Conservation (phyloP, 2,888 invertebrate species). For the Itoplectis maculator region DNA sequence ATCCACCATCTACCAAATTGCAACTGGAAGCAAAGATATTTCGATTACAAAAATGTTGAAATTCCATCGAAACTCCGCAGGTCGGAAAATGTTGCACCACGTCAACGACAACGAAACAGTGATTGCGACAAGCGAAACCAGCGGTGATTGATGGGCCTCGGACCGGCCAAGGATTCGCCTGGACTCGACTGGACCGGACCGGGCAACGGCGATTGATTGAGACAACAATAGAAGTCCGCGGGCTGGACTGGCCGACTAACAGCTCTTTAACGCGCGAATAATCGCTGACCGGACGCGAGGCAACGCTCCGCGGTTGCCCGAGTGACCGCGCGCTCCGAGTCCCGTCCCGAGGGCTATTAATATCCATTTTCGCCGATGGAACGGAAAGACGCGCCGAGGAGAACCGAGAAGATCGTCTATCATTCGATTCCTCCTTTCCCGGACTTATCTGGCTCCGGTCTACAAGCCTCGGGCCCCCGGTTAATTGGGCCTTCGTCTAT, state of each 20-base stretch:
- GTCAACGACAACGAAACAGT: background rate
- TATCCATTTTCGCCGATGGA: constrained; percentile 80
- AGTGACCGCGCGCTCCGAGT: constrained; percentile 71
- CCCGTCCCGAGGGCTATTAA: constrained; percentile 74
- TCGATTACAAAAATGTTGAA: constrained; percentile 10
- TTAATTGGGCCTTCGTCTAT: constrained; percentile 18
- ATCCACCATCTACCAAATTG: background rate
- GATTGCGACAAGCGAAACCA: constrained; percentile 15
- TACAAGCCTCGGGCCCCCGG: background rate
- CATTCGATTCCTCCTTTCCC: constrained; percentile 46
- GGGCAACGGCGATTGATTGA: constrained; percentile 49
- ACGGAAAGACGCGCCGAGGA: constrained; percentile 67
- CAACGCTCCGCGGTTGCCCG: constrained; percentile 41
- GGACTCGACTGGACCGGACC: background rate
- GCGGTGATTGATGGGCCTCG: constrained; percentile 49
- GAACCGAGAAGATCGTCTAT: constrained; percentile 59
- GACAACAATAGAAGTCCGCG: constrained; percentile 51
- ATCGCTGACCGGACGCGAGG: constrained; percentile 46
- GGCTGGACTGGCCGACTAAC: constrained; percentile 25
- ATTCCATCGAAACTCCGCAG: background rate
- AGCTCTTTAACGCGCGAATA: constrained; percentile 49
- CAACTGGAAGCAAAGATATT: background rate
- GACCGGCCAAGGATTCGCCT: constrained; percentile 26
- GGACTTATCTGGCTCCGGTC: constrained; percentile 10
- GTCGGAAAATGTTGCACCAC: constrained; percentile 5